Conservation (phyloP, 2,797 vertebrate species). For the Tiaroga cobitis region DNA sequence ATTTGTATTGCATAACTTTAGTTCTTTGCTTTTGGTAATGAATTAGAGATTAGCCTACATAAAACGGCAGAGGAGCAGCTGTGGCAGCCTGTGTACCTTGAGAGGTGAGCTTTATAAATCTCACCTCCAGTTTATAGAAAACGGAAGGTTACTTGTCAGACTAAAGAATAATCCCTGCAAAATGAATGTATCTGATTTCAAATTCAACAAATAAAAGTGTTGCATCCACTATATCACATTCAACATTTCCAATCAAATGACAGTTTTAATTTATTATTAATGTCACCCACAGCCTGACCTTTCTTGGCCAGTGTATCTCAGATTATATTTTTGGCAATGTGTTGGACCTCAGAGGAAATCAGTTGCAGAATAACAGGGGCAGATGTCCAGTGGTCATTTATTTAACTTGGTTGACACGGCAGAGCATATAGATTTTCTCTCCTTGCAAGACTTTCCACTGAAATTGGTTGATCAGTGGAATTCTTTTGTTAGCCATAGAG, state of each 20-base stretch:
- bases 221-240: background rate
- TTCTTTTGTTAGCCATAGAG: slow-evolving; percentile 56
- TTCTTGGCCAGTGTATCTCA: slow-evolving; percentile 4
- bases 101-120: background rate
- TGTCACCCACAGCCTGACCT: slow-evolving; percentile 13
- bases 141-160: background rate
- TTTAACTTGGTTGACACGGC: slow-evolving; percentile 35
- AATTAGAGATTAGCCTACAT: background rate
- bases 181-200: background rate
- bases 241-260: background rate
- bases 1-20: slow-evolving; percentile 21
- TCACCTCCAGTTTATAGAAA: background rate
- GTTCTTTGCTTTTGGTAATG: slow-evolving; percentile 3
- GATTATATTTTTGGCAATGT: slow-evolving; percentile 7
- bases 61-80: background rate
- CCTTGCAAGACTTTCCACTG: slow-evolving; percentile 40
- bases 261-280: slow-evolving; percentile 2
- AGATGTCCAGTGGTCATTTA: slow-evolving; percentile 43
- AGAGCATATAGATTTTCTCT: slow-evolving; percentile 46
- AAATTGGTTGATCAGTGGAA: slow-evolving; percentile 51
- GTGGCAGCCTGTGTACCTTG: background rate
- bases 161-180: background rate
- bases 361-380: slow-evolving; percentile 29
- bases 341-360: slow-evolving; percentile 25
- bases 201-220: background rate